Evolutionary conservation across 2,888 invertebrate genomes (phyloP).

Genomic region (Thera obeliscata): DNA sequence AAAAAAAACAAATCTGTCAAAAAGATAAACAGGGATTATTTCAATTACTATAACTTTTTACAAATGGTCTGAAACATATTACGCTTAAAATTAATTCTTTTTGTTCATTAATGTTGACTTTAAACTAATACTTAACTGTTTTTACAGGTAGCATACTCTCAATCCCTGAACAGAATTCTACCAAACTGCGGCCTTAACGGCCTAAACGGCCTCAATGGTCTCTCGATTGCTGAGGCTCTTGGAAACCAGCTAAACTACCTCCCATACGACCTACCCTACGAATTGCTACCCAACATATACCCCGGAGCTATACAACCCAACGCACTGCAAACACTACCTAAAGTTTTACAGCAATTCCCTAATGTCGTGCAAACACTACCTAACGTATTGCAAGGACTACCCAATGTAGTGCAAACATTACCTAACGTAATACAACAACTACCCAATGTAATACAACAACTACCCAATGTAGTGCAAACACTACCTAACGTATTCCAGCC

Average conservation of each 20-base stretch:
- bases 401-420: conserved; percentile 8
- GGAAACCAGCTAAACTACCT: conserved; percentile 46
- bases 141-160: conserved; percentile 56
- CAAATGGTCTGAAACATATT: no score
- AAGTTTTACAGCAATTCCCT: conserved; percentile 10
- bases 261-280: conserved; percentile 44
- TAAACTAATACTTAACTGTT: conserved; percentile 1
- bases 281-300: conserved; percentile 44
- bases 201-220: conserved; percentile 41
- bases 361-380: conserved; percentile 14
- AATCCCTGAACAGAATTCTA: conserved; percentile 58
- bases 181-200: conserved; percentile 49
- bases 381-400: conserved; percentile 5
- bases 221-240: conserved; percentile 46
- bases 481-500: conserved; percentile 4
- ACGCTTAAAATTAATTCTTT: no score
- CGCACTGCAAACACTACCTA: conserved; percentile 30
- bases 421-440: conserved; percentile 20
- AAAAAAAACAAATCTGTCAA: no score
- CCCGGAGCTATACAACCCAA: conserved; percentile 27
- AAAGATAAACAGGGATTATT: no score
- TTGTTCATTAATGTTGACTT: not conserved
- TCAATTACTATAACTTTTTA: no score
- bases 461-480: conserved; percentile 7
- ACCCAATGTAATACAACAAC: conserved; percentile 13